Conservation (phyloP, 2,888 invertebrate genomes). For the Agrochola litura region DNA sequence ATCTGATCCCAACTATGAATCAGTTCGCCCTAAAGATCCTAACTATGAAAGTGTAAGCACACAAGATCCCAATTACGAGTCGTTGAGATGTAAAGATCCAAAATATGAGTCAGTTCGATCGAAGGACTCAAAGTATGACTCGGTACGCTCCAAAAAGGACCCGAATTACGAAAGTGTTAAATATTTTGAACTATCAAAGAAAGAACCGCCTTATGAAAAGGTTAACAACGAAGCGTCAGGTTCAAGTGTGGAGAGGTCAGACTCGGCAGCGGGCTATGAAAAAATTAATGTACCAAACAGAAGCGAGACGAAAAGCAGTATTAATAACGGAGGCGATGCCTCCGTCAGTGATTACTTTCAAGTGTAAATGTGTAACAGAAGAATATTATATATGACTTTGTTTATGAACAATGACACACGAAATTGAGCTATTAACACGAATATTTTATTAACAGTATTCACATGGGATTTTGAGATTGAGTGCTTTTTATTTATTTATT, state of each 20-base stretch:
- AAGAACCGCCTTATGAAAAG: constrained; percentile 93
- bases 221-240: constrained; percentile 83
- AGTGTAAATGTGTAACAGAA: constrained; percentile 75
- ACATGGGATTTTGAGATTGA: constrained; percentile 78
- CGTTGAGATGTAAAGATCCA: constrained; percentile 91
- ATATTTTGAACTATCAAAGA: constrained; percentile 91
- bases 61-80: constrained; percentile 93
- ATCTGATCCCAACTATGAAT: constrained; percentile 93
- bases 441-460: constrained; percentile 75
- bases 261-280: constrained; percentile 86
- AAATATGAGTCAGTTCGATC: constrained; percentile 90
- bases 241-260: constrained; percentile 80
- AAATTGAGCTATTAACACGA: constrained; percentile 73
- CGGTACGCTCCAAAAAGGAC: constrained; percentile 91
- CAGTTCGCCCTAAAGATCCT: constrained; percentile 92
- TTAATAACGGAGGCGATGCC: constrained; percentile 83
- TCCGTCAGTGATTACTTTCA: constrained; percentile 88
- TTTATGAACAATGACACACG: constrained; percentile 57
- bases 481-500: constrained; percentile 83
- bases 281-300: constrained; percentile 82
- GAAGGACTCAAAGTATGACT: constrained; percentile 94
- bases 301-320: constrained; percentile 83
- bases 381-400: constrained; percentile 56
- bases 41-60: constrained; percentile 93
- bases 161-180: constrained; percentile 96